A percentile compares a stretch with the other conserved stretches of the same genome.
Evolutionary conservation across 37 sponge, comb jelly and placozoan genomes (phyloP).

Genomic region (Diacarnus erythraeanus): DNA sequence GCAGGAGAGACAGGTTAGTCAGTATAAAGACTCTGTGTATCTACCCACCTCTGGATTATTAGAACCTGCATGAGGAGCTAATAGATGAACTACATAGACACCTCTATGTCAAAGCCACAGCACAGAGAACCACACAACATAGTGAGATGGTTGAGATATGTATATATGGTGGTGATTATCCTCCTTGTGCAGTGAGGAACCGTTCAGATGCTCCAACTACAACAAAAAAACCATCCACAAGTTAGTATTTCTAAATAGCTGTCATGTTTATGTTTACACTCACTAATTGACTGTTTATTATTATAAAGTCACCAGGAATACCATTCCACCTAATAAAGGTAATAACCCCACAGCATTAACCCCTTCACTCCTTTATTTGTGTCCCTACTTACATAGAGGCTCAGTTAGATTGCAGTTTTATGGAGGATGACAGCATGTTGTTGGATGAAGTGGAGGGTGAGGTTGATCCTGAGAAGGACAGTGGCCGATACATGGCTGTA

Average conservation of each 20-base stretch:
- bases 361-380: no score
- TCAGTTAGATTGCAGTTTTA: no score
- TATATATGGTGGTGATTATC: no score
- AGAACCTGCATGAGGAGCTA: conserved; percentile 65
- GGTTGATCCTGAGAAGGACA: conserved; percentile 70
- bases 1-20: conserved; percentile 47
- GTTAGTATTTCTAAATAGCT: neutral
- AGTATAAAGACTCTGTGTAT: neutral
- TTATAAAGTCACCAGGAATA: no score
- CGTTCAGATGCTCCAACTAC: neutral
- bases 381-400: no score
- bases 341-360: neutral
- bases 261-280: no score
- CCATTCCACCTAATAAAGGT: neutral
- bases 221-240: neutral
- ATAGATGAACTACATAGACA: conserved; percentile 82
- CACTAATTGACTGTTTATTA: no score
- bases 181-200: neutral
- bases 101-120: conserved; percentile 69
- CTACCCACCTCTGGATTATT: neutral
- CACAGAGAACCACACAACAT: neutral
- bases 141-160: neutral
- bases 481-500: conserved; percentile 61
- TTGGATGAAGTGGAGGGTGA: conserved; percentile 44
- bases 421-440: conserved; percentile 20